Evolutionary conservation across 2,888 invertebrate genomes (phyloP).

Genomic region (Rhagonycha fulva): DNA sequence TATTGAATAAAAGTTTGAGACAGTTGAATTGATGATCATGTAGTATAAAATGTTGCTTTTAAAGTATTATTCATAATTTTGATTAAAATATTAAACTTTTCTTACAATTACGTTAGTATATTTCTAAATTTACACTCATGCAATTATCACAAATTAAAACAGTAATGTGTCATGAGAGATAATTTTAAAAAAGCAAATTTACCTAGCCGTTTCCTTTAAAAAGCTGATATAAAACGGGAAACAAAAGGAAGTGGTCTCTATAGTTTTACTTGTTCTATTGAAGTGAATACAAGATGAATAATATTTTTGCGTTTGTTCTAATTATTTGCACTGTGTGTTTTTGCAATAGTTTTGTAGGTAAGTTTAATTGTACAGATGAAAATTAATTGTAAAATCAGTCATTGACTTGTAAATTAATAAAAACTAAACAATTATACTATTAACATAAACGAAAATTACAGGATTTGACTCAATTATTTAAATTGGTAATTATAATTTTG

Average conservation of each 20-base stretch:
- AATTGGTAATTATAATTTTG: not conserved
- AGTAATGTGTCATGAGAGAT: conserved; percentile 2
- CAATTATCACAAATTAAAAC: not conserved
- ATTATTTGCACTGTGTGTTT: not conserved
- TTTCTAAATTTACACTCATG: not conserved
- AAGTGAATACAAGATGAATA: conserved; percentile 6
- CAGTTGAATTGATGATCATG: too few relatives aligned
- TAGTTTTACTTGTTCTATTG: not conserved
- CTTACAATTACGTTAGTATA: not conserved
- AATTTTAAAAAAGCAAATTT: conserved; percentile 13
- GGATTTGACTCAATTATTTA: not conserved
- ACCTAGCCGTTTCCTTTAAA: conserved; percentile 6
- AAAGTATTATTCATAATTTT: not conserved
- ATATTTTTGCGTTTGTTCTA: not conserved
- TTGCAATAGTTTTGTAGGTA: not conserved
- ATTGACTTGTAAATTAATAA: not conserved
- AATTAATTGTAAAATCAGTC: not conserved
- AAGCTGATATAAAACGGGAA: conserved; percentile 12
- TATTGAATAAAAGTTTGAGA: too few relatives aligned
- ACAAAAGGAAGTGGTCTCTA: conserved; percentile 3
- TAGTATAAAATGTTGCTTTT: too few relatives aligned
- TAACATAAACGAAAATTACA: not conserved
- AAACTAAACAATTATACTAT: not conserved
- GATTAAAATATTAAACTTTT: not conserved
- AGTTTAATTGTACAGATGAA: not conserved